These are phyloP conservation scores for Synanceia verrucosa DNA, from an alignment of 2,797 vertebrate species.

Conservation along the genomic window DNA sequence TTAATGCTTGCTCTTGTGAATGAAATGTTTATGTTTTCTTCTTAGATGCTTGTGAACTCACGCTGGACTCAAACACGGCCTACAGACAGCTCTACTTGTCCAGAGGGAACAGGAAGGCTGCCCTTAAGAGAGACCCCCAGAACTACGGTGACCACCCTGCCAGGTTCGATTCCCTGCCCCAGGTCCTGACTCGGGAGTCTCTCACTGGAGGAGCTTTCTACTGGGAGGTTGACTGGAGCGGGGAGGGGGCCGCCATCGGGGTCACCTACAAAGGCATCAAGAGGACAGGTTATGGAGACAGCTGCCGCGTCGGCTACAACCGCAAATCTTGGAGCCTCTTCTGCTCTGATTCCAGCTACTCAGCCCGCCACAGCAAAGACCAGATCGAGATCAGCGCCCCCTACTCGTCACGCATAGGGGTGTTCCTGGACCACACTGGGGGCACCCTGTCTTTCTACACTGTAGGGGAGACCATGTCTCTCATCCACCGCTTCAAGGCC, in stretches of 20 bases:
- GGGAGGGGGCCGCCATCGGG: constrained; percentile 83
- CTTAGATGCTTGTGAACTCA: constrained; percentile 82
- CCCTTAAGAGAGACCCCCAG: constrained; percentile 83
- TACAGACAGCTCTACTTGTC: constrained; percentile 85
- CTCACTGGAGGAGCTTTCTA: constrained; percentile 80
- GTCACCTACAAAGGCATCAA: constrained; percentile 85
- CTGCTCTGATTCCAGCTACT: constrained; percentile 86
- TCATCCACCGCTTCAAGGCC: constrained; percentile 85
- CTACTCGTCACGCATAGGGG: constrained; percentile 84
- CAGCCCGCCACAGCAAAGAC: constrained; percentile 86
- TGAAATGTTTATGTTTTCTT: background rate
- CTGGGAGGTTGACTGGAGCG: constrained; percentile 88
- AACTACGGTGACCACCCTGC: constrained; percentile 68
- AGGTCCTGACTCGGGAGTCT: constrained; percentile 83
- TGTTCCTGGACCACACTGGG: constrained; percentile 83
- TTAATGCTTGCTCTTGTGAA: constrained; percentile 9
- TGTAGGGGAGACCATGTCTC: constrained; percentile 83
- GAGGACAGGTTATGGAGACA: constrained; percentile 82
- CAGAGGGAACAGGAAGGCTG: constrained; percentile 82
- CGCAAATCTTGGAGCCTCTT: constrained; percentile 87
- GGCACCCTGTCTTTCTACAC: constrained; percentile 84
- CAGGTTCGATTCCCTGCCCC: constrained; percentile 85
- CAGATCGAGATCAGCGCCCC: constrained; percentile 79
- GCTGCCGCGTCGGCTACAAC: constrained; percentile 85
- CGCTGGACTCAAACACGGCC: constrained; percentile 83